Evolutionary conservation across 2,797 vertebrate genomes (phyloP).

Genomic region (Paedocypris micromegethes): DNA sequence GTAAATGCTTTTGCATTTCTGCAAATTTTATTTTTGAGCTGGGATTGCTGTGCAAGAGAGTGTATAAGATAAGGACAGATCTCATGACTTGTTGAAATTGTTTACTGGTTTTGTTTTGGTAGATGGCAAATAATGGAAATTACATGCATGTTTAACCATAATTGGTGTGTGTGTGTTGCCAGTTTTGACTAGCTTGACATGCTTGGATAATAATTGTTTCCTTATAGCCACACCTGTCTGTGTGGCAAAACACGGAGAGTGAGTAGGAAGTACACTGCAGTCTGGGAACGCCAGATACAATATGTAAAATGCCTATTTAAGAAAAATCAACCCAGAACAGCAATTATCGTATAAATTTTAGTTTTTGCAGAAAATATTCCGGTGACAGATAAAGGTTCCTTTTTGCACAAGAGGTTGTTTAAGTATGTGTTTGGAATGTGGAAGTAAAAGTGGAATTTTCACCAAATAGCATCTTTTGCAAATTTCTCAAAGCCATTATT

Average conservation of each 20-base stretch:
- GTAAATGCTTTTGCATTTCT: no score
- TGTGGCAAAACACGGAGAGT: background rate
- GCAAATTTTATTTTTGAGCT: no score
- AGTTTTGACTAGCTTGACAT: background rate
- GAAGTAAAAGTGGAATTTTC: conserved; percentile 28
- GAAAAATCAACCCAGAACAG: no score
- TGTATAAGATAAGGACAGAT: no score
- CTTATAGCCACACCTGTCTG: background rate
- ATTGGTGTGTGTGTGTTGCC: background rate
- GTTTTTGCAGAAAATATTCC: no score
- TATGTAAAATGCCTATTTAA: background rate
- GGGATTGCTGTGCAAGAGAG: no score
- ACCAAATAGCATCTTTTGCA: conserved; percentile 21
- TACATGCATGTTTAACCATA: background rate
- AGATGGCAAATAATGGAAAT: background rate
- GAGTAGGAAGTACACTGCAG: no score
- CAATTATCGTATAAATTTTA: no score
- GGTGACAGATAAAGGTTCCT: background rate
- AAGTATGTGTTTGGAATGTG: conserved; percentile 33
- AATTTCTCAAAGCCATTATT: conserved; percentile 4
- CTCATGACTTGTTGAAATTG: no score
- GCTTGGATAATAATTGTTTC: background rate
- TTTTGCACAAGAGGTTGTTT: conserved; percentile 17
- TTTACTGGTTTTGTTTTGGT: no score
- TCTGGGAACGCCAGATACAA: no score